Base-by-base conservation (phyloP, 2,113 vertebrate genomes). In the Antidorcas marsupialis region DNA sequence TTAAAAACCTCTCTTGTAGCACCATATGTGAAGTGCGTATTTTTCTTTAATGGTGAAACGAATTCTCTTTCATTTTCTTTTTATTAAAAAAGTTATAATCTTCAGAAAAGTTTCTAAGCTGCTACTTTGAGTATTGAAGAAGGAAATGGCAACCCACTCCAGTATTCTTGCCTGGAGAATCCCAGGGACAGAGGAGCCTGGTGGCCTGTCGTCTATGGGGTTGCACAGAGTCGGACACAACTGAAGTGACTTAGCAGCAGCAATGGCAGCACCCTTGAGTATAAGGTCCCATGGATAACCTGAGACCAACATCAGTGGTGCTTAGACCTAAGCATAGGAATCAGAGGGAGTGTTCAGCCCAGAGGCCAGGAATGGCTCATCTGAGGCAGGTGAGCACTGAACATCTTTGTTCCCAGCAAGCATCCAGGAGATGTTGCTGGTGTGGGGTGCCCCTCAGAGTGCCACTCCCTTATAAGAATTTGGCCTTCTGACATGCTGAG, bases 21-120 rank as follows among this genome's bases (percentile, higher is more conserved):
- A 55, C 17, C 43, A 81, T 57, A 50, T 21, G 7, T 87, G 57
- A 95, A 90, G 36, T 14, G 36, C 0, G 6, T 33, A 11, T 84
- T 93, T 94, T 71, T 92, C n/a, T 89, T 92, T 71, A 53, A 60
- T 50, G 8, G 39, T 89, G 14, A 78, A 86, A 87, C 21, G 4
- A 52, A 36, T 91, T n/a, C 13, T 39, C 33, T 50, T 52, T 71
- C n/a, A 71, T 71, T 85, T 45, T 36, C 11, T 27, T 55, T 39
- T 62, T 33, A 2, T 85, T 84, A 33, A 94, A 96, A 74, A 76
- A 64, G 19, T 89, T 76, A 5, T 52, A 12, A 93, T 89, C 50
- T n/a, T 74, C n/a, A 47, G 36, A 59, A 60, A 57, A 52, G 23
- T 84, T 92, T 92, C 57, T n/a, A 64, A 23, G 25, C 52, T 96